A percentile compares a stretch with the other conserved stretches of the same genome.
Evolutionary conservation across 2,113 vertebrate genomes (phyloP).

Genomic region (Camelus bactrianus): DNA sequence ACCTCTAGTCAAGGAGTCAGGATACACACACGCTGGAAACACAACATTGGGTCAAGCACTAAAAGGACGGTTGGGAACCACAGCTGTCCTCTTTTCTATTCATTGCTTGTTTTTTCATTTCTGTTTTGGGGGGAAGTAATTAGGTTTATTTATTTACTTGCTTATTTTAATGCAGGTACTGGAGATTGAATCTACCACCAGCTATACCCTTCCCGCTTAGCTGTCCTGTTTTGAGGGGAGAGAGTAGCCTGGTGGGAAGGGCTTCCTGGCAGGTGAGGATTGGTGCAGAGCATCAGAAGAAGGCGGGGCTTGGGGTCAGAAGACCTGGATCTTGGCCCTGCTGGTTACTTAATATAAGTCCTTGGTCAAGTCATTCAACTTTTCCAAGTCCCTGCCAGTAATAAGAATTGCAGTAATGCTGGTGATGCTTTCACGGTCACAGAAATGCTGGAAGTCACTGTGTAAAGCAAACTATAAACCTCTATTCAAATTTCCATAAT

Average conservation of each 20-base stretch:
- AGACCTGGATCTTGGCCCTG: neutral
- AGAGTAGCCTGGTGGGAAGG: no score
- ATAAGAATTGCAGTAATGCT: neutral
- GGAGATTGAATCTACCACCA: no score
- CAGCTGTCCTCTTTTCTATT: neutral
- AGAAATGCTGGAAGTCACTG: neutral
- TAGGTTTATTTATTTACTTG: no score
- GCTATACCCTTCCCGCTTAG: no score
- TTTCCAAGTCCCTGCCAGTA: neutral
- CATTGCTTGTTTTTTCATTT: no score
- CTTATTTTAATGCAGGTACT: no score
- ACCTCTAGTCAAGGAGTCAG: neutral
- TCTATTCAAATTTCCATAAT: neutral
- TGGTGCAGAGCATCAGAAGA: neutral
- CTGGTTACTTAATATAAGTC: neutral
- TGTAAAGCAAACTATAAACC: neutral
- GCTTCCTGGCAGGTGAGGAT: no score
- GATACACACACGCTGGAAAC: neutral
- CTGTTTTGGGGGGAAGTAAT: no score
- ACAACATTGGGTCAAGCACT: neutral
- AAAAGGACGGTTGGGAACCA: neutral
- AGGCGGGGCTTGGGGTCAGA: neutral
- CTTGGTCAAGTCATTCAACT: neutral
- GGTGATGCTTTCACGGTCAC: neutral
- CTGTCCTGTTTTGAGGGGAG: neutral